phyloP scores from a whole-genome alignment of 2,113 vertebrate genomes.

The Dipodomys ordii region DNA sequence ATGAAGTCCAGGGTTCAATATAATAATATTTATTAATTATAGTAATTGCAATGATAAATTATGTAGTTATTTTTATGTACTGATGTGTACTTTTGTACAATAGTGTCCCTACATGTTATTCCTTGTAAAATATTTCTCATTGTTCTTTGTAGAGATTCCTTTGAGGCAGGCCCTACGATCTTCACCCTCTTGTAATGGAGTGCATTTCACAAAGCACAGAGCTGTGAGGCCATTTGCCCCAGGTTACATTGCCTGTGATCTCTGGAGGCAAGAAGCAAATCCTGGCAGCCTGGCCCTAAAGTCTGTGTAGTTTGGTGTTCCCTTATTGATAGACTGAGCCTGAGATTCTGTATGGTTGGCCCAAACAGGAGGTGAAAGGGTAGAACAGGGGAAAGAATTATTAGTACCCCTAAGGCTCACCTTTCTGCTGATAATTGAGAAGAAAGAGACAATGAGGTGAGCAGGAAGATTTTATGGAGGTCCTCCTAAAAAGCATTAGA shows the following conservation, averaged over 20 bases:
- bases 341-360: background rate
- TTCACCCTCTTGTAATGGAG: background rate
- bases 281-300: background rate
- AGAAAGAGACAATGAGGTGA: background rate
- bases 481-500: background rate
- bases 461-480: background rate
- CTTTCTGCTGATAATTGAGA: too few species aligned
- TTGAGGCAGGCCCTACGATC: background rate
- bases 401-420: background rate
- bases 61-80: background rate
- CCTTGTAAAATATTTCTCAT: too few species aligned
- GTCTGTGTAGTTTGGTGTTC: background rate
- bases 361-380: background rate
- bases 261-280: background rate
- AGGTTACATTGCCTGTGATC: background rate
- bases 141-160: background rate
- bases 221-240: background rate
- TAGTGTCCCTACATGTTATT: background rate
- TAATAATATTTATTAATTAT: too few species aligned
- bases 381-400: background rate
- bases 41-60: background rate
- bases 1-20: background rate
- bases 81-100: background rate
- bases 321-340: background rate
- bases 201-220: background rate